Conservation (phyloP, 2,113 vertebrate species). For the Gnathonemus echidnorhynchus region DNA sequence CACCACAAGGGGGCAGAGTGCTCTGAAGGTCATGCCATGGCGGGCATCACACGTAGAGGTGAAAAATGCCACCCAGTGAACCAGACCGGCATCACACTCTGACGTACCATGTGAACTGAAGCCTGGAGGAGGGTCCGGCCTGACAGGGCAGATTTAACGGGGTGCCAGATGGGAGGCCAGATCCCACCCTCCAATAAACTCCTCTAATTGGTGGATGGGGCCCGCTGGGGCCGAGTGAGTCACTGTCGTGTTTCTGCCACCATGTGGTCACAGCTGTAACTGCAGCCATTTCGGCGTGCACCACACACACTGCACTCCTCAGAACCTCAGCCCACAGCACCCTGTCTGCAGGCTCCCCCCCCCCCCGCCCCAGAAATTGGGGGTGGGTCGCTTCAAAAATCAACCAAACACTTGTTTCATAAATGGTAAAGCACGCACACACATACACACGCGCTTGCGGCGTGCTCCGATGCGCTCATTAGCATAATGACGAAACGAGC, state of each 20-base stretch:
- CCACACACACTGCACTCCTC: not conserved
- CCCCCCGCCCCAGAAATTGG: not conserved
- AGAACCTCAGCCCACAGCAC: not conserved
- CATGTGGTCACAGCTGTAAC: slow-evolving; percentile 21
- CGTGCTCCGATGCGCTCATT: not conserved
- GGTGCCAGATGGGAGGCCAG: not conserved
- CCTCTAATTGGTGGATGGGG: not conserved
- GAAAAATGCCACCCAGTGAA: not conserved
- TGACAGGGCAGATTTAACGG: not conserved
- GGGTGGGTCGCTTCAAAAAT: not conserved
- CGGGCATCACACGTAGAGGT: not conserved
- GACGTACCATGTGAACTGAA: not conserved
- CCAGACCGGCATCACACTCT: not conserved
- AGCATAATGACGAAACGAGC: slow-evolving; percentile 10
- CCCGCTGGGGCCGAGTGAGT: not conserved
- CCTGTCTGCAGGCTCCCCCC: not conserved
- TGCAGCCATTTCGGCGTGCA: not conserved
- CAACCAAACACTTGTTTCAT: not conserved
- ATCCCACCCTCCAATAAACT: not conserved
- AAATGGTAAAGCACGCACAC: not conserved
- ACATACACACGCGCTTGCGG: not conserved
- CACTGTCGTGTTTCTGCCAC: slow-evolving; percentile 22
- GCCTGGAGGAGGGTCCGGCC: not conserved
- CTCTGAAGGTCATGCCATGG: not conserved
- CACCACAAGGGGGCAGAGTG: not conserved